Conservation (phyloP, 2,797 vertebrate species). For the Coluber constrictor region DNA sequence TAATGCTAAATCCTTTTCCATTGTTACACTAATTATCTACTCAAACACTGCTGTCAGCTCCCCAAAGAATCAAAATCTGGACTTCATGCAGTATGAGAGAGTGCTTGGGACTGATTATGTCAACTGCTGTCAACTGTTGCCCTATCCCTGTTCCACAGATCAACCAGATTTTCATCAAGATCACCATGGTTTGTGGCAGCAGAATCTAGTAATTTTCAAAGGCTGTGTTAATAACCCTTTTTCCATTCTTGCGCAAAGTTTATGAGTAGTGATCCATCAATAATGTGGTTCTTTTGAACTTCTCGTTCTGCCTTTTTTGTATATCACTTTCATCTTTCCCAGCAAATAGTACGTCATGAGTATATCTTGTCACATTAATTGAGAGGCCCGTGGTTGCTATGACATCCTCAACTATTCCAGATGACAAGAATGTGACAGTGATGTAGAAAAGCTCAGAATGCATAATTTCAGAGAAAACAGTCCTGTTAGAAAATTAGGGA, state of each 20-base stretch:
- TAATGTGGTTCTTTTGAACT: background rate
- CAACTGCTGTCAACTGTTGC: background rate
- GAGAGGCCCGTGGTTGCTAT: background rate
- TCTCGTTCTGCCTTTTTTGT: background rate
- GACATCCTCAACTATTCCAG: background rate
- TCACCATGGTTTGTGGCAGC: background rate
- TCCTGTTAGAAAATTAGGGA: background rate
- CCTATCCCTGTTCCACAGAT: background rate
- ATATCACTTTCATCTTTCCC: background rate
- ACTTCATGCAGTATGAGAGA: background rate
- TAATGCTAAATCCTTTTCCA: background rate
- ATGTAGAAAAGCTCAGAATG: background rate
- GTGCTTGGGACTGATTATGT: background rate
- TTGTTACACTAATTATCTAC: background rate
- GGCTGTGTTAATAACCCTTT: background rate
- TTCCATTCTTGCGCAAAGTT: background rate
- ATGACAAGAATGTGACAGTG: background rate
- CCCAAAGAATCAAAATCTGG: background rate
- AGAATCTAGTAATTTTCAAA: background rate
- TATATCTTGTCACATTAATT: background rate
- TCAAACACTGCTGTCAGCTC: background rate
- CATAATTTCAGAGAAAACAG: background rate
- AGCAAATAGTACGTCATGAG: background rate
- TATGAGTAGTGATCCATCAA: background rate
- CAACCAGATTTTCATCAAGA: background rate